phyloP scores from a whole-genome alignment of 2,113 vertebrate genomes.

The Indicator indicator region DNA sequence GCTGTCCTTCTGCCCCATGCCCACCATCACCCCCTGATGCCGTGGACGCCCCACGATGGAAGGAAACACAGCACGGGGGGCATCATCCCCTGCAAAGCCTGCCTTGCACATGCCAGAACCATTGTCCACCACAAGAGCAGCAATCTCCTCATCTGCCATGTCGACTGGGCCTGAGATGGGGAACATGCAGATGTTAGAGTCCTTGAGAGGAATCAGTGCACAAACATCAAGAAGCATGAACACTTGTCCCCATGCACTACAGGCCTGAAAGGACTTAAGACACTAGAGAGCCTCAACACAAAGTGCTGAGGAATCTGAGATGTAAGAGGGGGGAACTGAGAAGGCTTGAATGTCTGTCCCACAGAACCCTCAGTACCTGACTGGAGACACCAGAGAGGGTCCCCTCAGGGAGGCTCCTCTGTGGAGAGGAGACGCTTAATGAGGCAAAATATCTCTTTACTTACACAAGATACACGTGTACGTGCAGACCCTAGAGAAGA shows the following conservation, averaged over 20 bases:
- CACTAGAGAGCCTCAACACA: fast-evolving
- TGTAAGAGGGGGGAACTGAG: fast-evolving
- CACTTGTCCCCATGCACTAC: fast-evolving
- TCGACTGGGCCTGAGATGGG: background rate
- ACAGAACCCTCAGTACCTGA: background rate
- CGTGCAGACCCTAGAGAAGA: fast-evolving
- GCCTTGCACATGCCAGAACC: slow-evolving; percentile 77
- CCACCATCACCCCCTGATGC: slow-evolving; percentile 77
- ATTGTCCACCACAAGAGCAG: slow-evolving; percentile 78
- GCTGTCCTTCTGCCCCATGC: slow-evolving; percentile 78
- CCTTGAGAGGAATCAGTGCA: fast-evolving
- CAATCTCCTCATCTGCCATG: slow-evolving; percentile 71
- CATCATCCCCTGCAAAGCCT: slow-evolving; percentile 74
- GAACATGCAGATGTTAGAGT: fast-evolving
- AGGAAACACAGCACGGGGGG: slow-evolving; percentile 72
- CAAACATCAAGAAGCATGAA: background rate
- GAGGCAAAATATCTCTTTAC: fast-evolving
- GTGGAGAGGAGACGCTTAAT: background rate
- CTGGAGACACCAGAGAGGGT: too few species aligned
- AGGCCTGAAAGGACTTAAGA: fast-evolving
- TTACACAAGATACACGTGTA: fast-evolving
- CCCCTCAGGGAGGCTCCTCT: background rate
- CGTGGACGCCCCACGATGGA: slow-evolving; percentile 77
- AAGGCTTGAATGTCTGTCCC: fast-evolving
- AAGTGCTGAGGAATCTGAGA: fast-evolving